Percentiles rank a stretch among this genome's conserved stretches.
Evolutionary conservation across 1,140 invertebrate species (phyloP).

Genomic region (Calephelis virginiensis): DNA sequence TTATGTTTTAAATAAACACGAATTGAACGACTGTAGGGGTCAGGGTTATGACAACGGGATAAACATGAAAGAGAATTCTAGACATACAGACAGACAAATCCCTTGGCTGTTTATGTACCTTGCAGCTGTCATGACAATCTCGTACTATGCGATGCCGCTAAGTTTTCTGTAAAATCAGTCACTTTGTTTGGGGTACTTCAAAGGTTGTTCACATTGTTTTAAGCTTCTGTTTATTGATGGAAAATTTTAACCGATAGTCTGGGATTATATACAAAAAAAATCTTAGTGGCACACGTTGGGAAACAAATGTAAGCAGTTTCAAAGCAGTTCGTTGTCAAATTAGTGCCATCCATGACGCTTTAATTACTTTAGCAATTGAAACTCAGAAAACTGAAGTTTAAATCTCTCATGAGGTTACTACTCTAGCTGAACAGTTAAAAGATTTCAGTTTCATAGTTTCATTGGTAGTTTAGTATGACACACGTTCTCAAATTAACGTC

Average conservation of each 20-base stretch:
- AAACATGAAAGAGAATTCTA: constrained; percentile 42
- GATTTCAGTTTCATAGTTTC: constrained; percentile 25
- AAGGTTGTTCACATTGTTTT: constrained; percentile 38
- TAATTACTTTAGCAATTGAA: constrained; percentile 34
- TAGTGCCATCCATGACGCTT: constrained; percentile 25
- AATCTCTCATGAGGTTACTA: constrained; percentile 38
- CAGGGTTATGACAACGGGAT: constrained; percentile 41
- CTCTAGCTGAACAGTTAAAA: constrained; percentile 33
- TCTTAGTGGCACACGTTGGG: constrained; percentile 36
- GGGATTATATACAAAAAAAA: constrained; percentile 34
- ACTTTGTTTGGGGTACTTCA: constrained; percentile 41
- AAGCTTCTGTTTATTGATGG: constrained; percentile 35
- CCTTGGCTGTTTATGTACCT: constrained; percentile 37
- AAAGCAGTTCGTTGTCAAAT: constrained; percentile 28
- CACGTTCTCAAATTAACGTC: constrained; percentile 35
- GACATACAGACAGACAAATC: constrained; percentile 37
- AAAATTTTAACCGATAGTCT: constrained; percentile 37
- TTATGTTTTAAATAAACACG: constrained; percentile 9
- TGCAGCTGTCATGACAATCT: constrained; percentile 24
- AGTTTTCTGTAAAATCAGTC: constrained; percentile 29
- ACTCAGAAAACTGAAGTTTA: constrained; percentile 41
- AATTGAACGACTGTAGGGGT: constrained; percentile 33
- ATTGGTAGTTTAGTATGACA: constrained; percentile 49
- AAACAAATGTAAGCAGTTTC: constrained; percentile 32
- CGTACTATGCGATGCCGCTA: constrained; percentile 34